These are phyloP conservation scores for Bettongia penicillata DNA, from an alignment of 2,113 vertebrate genomes.

Conservation along the genomic window DNA sequence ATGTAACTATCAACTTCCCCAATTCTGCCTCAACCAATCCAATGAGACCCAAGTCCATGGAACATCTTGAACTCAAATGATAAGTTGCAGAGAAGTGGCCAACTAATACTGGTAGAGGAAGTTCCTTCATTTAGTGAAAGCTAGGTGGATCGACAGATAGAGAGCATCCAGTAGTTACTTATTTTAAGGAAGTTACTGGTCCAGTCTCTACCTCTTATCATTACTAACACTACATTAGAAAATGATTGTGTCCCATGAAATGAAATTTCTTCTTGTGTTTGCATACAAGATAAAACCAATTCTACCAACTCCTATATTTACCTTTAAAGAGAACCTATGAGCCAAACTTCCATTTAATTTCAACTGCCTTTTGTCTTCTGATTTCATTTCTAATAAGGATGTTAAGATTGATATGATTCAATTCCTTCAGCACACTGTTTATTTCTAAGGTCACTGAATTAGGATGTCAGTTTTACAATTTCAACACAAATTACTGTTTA, in stretches of 20 bases:
- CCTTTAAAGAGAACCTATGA: not conserved
- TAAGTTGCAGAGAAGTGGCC: not conserved
- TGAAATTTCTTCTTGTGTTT: not conserved
- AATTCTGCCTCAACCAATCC: not conserved
- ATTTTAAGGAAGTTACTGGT: not conserved
- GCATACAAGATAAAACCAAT: not conserved
- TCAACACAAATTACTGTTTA: not conserved
- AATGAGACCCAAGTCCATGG: not conserved
- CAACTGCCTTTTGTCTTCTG: not conserved
- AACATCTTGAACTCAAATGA: not conserved
- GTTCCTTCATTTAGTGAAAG: not conserved
- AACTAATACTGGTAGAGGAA: not conserved
- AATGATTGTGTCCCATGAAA: not conserved
- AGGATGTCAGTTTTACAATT: not conserved
- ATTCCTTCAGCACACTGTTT: not conserved
- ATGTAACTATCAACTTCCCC: not conserved
- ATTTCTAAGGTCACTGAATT: not conserved
- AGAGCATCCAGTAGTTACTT: not conserved
- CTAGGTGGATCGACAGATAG: not conserved
- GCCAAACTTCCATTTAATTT: not conserved
- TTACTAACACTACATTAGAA: not conserved
- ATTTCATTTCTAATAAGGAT: not conserved
- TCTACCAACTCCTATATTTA: not conserved
- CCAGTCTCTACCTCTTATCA: not conserved
- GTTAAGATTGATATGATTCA: not conserved